phyloP scores from a whole-genome alignment of 2,888 invertebrate species.

The Keiferia lycopersicella region DNA sequence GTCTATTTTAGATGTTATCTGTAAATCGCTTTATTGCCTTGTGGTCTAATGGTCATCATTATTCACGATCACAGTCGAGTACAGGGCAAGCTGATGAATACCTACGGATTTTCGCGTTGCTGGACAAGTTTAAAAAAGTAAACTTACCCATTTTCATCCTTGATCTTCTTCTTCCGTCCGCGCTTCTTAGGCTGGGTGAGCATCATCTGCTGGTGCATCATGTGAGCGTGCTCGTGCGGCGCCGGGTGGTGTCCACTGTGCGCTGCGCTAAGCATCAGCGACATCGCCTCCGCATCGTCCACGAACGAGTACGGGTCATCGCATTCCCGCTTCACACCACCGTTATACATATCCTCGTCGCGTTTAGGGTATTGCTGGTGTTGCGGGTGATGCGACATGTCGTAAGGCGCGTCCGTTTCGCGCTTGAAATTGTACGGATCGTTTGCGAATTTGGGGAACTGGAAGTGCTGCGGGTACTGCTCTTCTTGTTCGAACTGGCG shows the following conservation, averaged over 20 bases:
- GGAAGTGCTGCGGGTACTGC: slow-evolving; percentile 70
- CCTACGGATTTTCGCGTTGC: no score
- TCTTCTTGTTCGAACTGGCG: slow-evolving; percentile 52
- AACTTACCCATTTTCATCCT: slow-evolving; percentile 82
- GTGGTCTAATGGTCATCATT: no score
- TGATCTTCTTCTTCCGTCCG: slow-evolving; percentile 92
- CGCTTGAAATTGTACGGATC: slow-evolving; percentile 71
- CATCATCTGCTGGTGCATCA: slow-evolving; percentile 72
- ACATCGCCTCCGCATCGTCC: slow-evolving; percentile 85
- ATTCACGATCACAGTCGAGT: no score
- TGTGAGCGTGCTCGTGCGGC: slow-evolving; percentile 57
- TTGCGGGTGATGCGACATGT: slow-evolving; percentile 59
- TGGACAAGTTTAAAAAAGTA: no score
- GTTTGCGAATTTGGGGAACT: slow-evolving; percentile 64
- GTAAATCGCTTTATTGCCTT: not conserved
- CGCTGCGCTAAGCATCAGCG: slow-evolving; percentile 76
- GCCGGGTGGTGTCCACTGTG: slow-evolving; percentile 63
- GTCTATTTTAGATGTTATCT: not conserved
- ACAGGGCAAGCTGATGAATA: no score
- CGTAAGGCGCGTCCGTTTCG: slow-evolving; percentile 70
- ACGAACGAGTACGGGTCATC: slow-evolving; percentile 94
- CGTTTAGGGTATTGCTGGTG: slow-evolving; percentile 51
- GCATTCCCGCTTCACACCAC: slow-evolving; percentile 81
- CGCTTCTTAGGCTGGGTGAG: slow-evolving; percentile 88
- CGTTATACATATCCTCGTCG: slow-evolving; percentile 68